Evolutionary conservation across 2,888 invertebrate species (phyloP).

Genomic region (Stenchaetothrips biformis): DNA sequence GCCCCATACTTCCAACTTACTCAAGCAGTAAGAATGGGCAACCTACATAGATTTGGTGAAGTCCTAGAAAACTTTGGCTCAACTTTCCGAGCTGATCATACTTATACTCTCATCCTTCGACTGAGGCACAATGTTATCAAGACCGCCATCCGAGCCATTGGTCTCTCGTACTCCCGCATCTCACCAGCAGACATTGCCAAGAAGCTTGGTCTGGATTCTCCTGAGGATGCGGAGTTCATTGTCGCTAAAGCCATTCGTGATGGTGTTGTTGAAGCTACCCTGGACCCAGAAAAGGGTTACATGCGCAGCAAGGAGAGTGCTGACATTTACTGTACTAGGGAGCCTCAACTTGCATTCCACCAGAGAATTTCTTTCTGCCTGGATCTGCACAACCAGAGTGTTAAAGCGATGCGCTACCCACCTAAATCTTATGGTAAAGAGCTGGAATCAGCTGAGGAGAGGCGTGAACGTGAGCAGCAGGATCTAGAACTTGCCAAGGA

Average conservation of each 20-base stretch:
- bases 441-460: conserved; percentile 93
- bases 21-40: conserved; percentile 92
- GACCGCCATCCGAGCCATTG: conserved; percentile 94
- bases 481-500: conserved; percentile 99
- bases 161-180: conserved; percentile 92
- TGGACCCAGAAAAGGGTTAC: conserved; percentile 92
- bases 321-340: conserved; percentile 93
- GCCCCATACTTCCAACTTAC: conserved; percentile 96
- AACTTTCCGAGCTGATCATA: conserved; percentile 90
- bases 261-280: conserved; percentile 95
- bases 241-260: conserved; percentile 97
- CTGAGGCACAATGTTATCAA: conserved; percentile 98
- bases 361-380: conserved; percentile 96
- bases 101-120: conserved; percentile 91
- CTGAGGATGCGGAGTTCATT: conserved; percentile 98
- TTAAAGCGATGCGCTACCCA: conserved; percentile 98
- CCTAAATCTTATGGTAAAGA: conserved; percentile 98
- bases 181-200: conserved; percentile 91
- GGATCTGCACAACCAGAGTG: conserved; percentile 97
- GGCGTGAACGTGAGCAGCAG: conserved; percentile 93
- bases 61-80: conserved; percentile 86
- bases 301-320: conserved; percentile 97
- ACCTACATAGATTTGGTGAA: conserved; percentile 88
- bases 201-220: conserved; percentile 88
- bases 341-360: conserved; percentile 94